These are phyloP conservation scores for Asobara japonica DNA, from an alignment of 1,140 invertebrate genomes.

Conservation along the genomic window DNA sequence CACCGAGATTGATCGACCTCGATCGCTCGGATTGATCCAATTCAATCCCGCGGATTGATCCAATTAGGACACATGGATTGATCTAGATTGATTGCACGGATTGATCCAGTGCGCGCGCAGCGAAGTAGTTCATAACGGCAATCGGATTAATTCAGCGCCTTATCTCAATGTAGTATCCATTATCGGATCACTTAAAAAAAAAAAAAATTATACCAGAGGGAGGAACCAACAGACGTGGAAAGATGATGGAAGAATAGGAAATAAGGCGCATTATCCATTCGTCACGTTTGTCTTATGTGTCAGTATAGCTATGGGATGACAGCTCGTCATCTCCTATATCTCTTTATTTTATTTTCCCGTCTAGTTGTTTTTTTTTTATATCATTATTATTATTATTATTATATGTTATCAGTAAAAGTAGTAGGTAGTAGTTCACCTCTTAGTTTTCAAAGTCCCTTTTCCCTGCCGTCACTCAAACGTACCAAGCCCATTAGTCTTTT, in stretches of 20 bases:
- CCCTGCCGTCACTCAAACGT: conserved; percentile 19
- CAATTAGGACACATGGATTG: too few species aligned
- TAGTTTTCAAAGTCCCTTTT: conserved; percentile 13
- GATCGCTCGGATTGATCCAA: too few species aligned
- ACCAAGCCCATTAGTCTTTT: conserved; percentile 23
- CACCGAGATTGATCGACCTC: too few species aligned
- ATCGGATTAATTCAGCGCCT: too few species aligned
- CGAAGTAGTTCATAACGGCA: too few species aligned
- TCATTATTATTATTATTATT: too few species aligned
- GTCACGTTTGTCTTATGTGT: neutral
- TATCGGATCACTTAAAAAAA: too few species aligned
- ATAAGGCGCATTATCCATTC: conserved; percentile 13
- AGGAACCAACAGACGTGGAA: neutral
- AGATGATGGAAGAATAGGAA: neutral
- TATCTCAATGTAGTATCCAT: too few species aligned
- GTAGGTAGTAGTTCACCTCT: neutral
- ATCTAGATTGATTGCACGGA: too few species aligned
- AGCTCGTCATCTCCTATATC: neutral
- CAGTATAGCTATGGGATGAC: neutral
- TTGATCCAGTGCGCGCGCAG: too few species aligned
- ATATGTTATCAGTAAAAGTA: conserved; percentile 4
- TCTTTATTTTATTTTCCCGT: neutral
- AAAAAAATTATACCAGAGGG: neutral
- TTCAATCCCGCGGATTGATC: too few species aligned
- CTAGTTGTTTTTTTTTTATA: neutral